Percentiles rank a stretch among this genome's conserved stretches.
These are phyloP conservation scores for Drosophila lacteicornis DNA, from an alignment of 1,140 invertebrate genomes.

Conservation along the genomic window DNA sequence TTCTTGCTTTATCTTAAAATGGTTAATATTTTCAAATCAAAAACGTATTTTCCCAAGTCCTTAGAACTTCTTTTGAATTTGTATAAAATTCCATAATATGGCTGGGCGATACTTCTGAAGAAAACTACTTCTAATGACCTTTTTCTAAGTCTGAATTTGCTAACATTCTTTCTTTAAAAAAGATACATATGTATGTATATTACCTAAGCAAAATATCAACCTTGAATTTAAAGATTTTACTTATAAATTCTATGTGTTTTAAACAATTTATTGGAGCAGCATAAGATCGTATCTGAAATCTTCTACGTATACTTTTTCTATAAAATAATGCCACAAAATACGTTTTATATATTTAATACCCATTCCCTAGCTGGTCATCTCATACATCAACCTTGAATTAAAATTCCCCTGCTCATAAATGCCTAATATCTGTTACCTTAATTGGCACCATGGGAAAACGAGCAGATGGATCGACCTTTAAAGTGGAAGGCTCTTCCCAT, in stretches of 20 bases:
- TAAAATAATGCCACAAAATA: not conserved
- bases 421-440: not conserved
- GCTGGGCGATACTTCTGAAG: no score
- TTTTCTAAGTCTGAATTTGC: no score
- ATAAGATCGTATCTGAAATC: not conserved
- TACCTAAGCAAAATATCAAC: not conserved
- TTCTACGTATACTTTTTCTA: not conserved
- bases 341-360: not conserved
- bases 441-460: conserved; percentile 15
- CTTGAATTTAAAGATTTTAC: not conserved
- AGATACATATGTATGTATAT: no score
- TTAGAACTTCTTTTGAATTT: no score
- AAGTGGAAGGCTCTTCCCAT: conserved; percentile 3
- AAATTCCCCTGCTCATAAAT: not conserved
- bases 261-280: no score
- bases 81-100: no score
- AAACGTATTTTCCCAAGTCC: no score
- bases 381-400: not conserved
- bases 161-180: not conserved
- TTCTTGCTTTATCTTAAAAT: no score
- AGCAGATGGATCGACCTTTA: not conserved
- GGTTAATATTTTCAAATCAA: no score
- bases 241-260: no score
- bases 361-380: not conserved
- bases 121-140: no score